Conservation (phyloP, 2,888 invertebrate genomes). For the Lasioglossum morio region DNA sequence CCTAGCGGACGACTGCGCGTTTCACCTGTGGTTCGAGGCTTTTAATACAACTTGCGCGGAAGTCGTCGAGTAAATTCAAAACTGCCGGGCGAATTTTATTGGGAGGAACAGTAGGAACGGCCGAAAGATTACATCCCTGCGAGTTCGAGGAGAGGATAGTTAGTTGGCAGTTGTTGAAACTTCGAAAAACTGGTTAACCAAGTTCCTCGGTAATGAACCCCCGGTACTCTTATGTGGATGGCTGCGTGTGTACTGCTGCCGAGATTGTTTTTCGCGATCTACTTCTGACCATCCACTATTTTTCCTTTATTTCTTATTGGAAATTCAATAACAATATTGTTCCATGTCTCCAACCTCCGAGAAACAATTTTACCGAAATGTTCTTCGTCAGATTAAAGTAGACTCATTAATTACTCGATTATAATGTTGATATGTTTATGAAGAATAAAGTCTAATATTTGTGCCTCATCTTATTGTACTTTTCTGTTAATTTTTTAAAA, state of each 20-base stretch:
- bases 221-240: slow-evolving; percentile 70
- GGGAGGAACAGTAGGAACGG: slow-evolving; percentile 75
- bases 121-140: slow-evolving; percentile 76
- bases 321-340: not conserved
- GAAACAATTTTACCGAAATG: not conserved
- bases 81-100: slow-evolving; percentile 80
- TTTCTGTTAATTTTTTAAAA: too few species aligned
- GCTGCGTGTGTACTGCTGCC: slow-evolving; percentile 56
- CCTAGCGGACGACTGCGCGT: not conserved
- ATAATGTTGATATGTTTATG: too few species aligned
- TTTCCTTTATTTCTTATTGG: not conserved
- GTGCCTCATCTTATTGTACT: too few species aligned
- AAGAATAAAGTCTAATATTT: too few species aligned
- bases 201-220: slow-evolving; percentile 77
- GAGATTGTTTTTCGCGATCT: slow-evolving; percentile 51
- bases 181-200: slow-evolving; percentile 77
- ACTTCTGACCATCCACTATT: slow-evolving; percentile 29
- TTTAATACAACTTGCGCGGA: slow-evolving; percentile 59
- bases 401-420: too few species aligned
- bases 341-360: not conserved
- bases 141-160: slow-evolving; percentile 44
- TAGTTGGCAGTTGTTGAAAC: slow-evolving; percentile 75
- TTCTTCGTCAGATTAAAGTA: not conserved
- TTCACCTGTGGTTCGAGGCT: slow-evolving; percentile 25
- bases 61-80: slow-evolving; percentile 76